Evolutionary conservation across 2,113 vertebrate genomes (phyloP).

Genomic region (Carassius auratus): DNA sequence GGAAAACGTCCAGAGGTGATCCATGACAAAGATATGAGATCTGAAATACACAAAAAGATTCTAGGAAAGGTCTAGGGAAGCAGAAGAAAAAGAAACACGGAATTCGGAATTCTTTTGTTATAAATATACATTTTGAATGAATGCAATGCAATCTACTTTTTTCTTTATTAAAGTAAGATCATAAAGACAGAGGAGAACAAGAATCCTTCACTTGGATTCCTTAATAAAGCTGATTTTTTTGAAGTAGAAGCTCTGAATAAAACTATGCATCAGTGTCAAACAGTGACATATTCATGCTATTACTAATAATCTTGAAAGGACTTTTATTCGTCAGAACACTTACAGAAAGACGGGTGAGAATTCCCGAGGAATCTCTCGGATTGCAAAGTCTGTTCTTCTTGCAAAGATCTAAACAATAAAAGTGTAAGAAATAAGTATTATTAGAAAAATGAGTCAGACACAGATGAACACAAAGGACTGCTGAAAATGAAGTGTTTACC

Average conservation of each 20-base stretch:
- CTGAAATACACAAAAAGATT: conserved; percentile 63
- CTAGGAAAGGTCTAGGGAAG: neutral
- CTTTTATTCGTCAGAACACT: conserved; percentile 64
- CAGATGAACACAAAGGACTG: neutral
- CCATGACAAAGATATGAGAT: conserved; percentile 87
- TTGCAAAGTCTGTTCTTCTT: conserved; percentile 78
- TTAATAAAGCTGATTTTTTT: neutral
- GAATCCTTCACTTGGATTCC: neutral
- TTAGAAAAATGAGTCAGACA: neutral
- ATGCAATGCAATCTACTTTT: neutral
- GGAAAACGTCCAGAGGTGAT: conserved; percentile 88
- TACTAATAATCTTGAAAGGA: conserved; percentile 13
- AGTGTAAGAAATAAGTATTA: neutral
- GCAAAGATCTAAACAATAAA: conserved; percentile 78
- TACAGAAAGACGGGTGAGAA: conserved; percentile 87
- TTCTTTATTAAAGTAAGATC: neutral
- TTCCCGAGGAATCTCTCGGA: conserved; percentile 89
- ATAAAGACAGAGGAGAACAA: neutral
- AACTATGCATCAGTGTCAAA: neutral
- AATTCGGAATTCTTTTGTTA: too few species aligned
- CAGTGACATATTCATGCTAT: conserved; percentile 13
- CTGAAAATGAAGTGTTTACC: neutral
- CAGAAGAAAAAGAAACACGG: neutral
- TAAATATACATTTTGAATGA: neutral
- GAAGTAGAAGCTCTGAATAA: neutral